Base-by-base conservation (phyloP, 1,140 invertebrate genomes). In the Phthorimaea operculella region DNA sequence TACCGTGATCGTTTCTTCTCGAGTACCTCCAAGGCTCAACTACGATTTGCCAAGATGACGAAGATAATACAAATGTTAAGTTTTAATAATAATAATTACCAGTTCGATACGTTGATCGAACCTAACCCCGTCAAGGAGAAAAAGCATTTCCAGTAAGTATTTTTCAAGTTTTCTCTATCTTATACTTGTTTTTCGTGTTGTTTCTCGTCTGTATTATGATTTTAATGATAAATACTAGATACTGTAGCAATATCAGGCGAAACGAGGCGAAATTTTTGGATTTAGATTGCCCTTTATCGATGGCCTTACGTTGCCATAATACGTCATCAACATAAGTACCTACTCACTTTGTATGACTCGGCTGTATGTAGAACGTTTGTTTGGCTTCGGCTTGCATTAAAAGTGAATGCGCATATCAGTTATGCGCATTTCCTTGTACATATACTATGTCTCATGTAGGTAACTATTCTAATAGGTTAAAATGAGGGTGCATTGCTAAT, bases 61-160 rank as follows among this genome's bases (percentile, higher is more conserved):
- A 83, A 82, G 79, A 76, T 84, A 70, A 78, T 84, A 74, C 77
- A 82, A 78, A 79, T 80, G 63, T 84, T 84, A 78, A 79, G 72
- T 68, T 84, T 79, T 81, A 84, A 77, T 81, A 83, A 74, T 84
- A 84, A 74, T 84, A 84, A 73, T 74, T 82, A 74, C 66, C 74
- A 76, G 62, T 73, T 78, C 57, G 65, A 68, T 15, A 47, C 54
- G 4, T 44, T 54, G n/a, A 62, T 79, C 47, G 75, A 83, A 64
- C 72, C 76, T 42, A 61, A 70, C 52, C 57, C 72, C 62, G 58
- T 54, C 47, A 68, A 76, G 50, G 54, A 59, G 60, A 76, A 80
- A 62, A 72, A 60, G 47, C 72, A 74, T 60, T 18, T 14, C 33
- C 64, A 60, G 78, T 81, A 60, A 83, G 80, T 81, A 36, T 33